Percentiles rank a stretch among this genome's conserved stretches.
phyloP scores from a whole-genome alignment of 2,888 invertebrate species.

The Cerceris rybyensis region DNA sequence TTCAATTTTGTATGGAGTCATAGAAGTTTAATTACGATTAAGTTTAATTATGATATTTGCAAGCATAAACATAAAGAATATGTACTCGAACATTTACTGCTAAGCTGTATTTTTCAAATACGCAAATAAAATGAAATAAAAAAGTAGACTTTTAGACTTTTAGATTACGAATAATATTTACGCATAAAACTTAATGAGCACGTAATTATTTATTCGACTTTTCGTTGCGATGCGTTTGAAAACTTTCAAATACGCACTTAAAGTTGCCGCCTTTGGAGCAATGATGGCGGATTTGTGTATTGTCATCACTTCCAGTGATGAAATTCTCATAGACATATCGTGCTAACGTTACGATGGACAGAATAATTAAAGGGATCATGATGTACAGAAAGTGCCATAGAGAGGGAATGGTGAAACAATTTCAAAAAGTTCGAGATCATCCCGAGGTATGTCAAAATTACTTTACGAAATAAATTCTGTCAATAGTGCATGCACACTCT shows the following conservation, averaged over 20 bases:
- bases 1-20: slow-evolving; percentile 23
- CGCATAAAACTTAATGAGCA: background rate
- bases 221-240: background rate
- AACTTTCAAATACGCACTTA: slow-evolving; percentile 3
- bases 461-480: slow-evolving; percentile 1
- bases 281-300: slow-evolving; percentile 63
- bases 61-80: slow-evolving; percentile 13
- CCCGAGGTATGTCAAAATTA: slow-evolving; percentile 87
- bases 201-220: background rate
- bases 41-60: slow-evolving; percentile 20
- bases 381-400: slow-evolving; percentile 92
- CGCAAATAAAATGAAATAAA: slow-evolving; percentile 50
- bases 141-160: background rate
- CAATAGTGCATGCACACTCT: background rate
- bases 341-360: slow-evolving; percentile 86
- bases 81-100: slow-evolving; percentile 25
- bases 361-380: slow-evolving; percentile 94
- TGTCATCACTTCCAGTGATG: slow-evolving; percentile 54
- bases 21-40: slow-evolving; percentile 37
- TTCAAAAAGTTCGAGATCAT: slow-evolving; percentile 93
- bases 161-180: background rate
- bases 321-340: slow-evolving; percentile 31
- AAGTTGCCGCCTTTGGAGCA: slow-evolving; percentile 55
- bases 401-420: slow-evolving; percentile 95
- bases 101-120: slow-evolving; percentile 59